These are phyloP conservation scores for Cercocebus atys DNA, from an alignment of 2,113 vertebrate genomes.

Conservation along the genomic window DNA sequence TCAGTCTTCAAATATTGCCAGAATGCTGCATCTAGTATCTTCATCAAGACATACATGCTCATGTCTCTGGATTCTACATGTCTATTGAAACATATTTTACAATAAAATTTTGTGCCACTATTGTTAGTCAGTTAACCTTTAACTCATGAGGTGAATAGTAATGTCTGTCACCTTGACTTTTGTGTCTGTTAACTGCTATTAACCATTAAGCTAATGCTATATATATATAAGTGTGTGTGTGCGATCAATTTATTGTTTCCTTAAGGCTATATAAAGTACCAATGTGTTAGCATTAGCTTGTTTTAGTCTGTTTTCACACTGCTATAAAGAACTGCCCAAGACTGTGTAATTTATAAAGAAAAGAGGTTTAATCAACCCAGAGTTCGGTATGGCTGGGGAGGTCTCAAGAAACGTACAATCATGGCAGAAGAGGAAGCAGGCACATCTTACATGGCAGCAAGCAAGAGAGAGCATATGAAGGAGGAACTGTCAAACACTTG, in stretches of 20 bases:
- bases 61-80: background rate
- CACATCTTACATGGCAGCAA: no score
- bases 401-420: no score
- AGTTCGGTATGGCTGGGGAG: no score
- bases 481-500: no score
- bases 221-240: background rate
- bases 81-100: background rate
- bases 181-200: background rate
- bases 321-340: no score
- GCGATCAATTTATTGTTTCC: background rate
- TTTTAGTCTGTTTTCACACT: no score
- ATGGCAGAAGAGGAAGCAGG: no score
- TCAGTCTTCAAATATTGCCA: background rate
- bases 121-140: background rate
- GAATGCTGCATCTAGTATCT: background rate
- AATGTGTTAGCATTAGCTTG: background rate
- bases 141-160: background rate
- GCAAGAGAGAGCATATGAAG: no score
- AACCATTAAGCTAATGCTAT: background rate
- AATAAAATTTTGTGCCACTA: background rate
- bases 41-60: background rate
- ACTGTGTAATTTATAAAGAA: no score
- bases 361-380: no score
- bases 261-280: background rate
- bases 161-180: background rate